A percentile compares a stretch with the other conserved stretches of the same genome.
phyloP scores from a whole-genome alignment of 64 coral and sea anemone genomes.

The Montipora sp. region DNA sequence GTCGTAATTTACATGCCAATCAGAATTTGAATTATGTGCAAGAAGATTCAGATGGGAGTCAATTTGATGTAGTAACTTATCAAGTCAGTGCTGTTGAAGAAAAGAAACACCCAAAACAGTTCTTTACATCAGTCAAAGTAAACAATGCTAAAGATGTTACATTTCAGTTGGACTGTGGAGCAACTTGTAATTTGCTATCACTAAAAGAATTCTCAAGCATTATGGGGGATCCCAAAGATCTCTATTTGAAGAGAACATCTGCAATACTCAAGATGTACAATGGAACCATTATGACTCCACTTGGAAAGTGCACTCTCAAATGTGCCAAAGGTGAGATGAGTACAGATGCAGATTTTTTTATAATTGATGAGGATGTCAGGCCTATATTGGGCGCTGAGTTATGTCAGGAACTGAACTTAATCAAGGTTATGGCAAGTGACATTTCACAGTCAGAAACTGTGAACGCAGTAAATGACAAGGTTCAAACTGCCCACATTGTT shows the following conservation, averaged over 20 bases:
- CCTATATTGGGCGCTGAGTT: no score
- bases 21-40: constrained; percentile 16
- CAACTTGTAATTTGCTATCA: neutral
- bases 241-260: constrained; percentile 12
- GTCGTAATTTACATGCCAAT: neutral
- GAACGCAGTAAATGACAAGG: neutral
- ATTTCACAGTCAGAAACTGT: no score
- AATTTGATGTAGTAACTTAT: no score
- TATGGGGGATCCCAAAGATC: constrained; percentile 1
- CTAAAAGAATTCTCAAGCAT: neutral
- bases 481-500: neutral
- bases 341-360: neutral
- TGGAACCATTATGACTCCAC: neutral
- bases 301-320: constrained; percentile 17
- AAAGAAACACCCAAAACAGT: neutral
- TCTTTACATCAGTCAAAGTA: neutral
- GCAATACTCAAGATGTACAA: constrained; percentile 42
- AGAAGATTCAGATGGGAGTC: no score
- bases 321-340: neutral
- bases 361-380: neutral
- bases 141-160: constrained; percentile 23
- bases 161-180: constrained; percentile 43
- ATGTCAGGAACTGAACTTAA: constrained; percentile 14
- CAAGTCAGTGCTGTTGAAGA: neutral
- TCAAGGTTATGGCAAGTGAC: no score